Base-by-base conservation (phyloP, 2,888 invertebrate genomes). In the Aphidoletes aphidimyza region DNA sequence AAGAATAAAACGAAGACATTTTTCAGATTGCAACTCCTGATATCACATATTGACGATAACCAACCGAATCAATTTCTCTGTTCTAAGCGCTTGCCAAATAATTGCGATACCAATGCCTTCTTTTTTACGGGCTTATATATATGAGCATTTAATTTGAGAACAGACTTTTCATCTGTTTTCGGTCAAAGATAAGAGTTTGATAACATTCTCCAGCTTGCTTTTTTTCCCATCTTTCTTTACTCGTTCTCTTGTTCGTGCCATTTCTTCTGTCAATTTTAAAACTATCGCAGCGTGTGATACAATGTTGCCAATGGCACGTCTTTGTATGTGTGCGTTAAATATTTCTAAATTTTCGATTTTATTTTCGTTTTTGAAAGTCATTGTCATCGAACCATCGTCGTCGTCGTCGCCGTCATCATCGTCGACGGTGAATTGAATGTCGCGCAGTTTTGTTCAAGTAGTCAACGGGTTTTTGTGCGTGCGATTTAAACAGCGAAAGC, bases 401-500 rank as follows among this genome's bases (percentile, higher is more conserved):
- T n/a, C n/a, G n/a, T n/a, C n/a, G n/a, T n/a, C n/a, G n/a, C n/a
- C n/a, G n/a, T n/a, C n/a, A n/a, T n/a, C n/a, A n/a, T n/a, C n/a
- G n/a, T n/a, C n/a, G n/a, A n/a, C 42, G 42, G n/a, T 17, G 34
- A 69, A 30, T 30, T 69, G 30, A 69, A 69, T 69, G 30, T 30
- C 2, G 54, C 6, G 2, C 54, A 47, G 3, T 2, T 3, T 47
- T 47, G 9, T 47, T 17, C 2, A 17, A 17, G 17, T 11, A 6
- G 11, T 47, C 47, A 2, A 3, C 54, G 9, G 19, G n/a, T 37
- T 81, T 81, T 81, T 37, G 19, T n/a, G 19, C 39, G 37, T n/a
- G 81, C n/a, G 37, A 36, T 81, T 81, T 81, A 36, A 81, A 81
- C 81, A 81, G 81, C 81, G 81, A 81, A 81, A 81, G 81, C 81